Percentiles rank a stretch among this genome's conserved stretches.
Evolutionary conservation across 2,797 vertebrate species (phyloP).

Genomic region (Pangasius mekongensis): DNA sequence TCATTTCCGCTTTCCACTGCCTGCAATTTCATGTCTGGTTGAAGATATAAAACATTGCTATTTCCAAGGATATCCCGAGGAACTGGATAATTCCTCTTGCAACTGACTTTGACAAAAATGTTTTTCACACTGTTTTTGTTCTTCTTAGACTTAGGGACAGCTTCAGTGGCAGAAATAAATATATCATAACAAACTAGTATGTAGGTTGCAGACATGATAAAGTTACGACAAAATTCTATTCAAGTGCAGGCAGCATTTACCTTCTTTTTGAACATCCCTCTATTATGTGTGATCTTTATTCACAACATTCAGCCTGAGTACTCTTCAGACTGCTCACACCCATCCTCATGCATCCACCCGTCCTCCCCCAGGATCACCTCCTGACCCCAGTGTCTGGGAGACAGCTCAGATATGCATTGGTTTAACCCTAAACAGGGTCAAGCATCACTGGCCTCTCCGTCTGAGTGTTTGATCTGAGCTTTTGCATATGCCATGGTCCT

Average conservation of each 20-base stretch:
- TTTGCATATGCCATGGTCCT: conserved; percentile 28
- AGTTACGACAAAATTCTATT: conserved; percentile 22
- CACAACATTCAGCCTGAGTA: conserved; percentile 24
- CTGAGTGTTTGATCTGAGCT: conserved; percentile 33
- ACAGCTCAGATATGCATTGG: conserved; percentile 56
- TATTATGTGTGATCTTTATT: conserved; percentile 54
- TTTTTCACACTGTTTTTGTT: not conserved
- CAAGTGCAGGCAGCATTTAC: conserved; percentile 15
- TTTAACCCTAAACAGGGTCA: conserved; percentile 46
- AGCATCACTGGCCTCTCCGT: conserved; percentile 8
- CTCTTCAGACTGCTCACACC: conserved; percentile 45
- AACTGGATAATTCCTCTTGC: conserved; percentile 61
- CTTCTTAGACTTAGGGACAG: conserved; percentile 11
- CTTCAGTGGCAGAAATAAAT: conserved; percentile 35
- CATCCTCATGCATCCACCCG: conserved; percentile 32
- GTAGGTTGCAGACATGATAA: conserved; percentile 12
- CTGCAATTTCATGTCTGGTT: conserved; percentile 58
- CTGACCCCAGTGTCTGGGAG: conserved; percentile 60
- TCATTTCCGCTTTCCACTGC: conserved; percentile 43
- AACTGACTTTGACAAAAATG: conserved; percentile 49
- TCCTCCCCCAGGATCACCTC: conserved; percentile 51
- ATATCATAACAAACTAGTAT: not conserved
- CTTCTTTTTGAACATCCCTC: conserved; percentile 36
- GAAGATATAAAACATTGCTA: conserved; percentile 70
- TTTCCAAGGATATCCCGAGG: conserved; percentile 68